These are phyloP conservation scores for Tonatia bakeri DNA, from an alignment of 2,113 vertebrate genomes.

Conservation along the genomic window DNA sequence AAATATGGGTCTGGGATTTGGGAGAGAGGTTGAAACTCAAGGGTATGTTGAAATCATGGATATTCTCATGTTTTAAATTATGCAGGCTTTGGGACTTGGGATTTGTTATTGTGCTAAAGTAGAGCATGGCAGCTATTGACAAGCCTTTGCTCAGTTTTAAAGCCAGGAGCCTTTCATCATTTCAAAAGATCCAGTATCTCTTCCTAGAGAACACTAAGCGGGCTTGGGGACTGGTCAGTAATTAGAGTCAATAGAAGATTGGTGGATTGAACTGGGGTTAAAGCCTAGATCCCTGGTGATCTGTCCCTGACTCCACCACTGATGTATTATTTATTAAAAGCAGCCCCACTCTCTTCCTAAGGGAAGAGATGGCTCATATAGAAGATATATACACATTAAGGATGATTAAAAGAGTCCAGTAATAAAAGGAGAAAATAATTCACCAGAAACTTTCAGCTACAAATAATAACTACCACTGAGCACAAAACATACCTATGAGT, in stretches of 20 bases:
- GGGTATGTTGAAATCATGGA: not conserved
- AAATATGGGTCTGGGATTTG: not conserved
- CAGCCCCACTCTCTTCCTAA: not conserved
- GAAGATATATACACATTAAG: not conserved
- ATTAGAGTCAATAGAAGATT: not conserved
- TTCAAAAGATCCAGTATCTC: not conserved
- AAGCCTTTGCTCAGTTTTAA: not conserved
- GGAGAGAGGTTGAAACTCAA: not conserved
- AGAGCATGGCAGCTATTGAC: not conserved
- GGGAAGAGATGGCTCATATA: not conserved
- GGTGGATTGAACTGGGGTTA: not conserved
- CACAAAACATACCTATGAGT: not conserved
- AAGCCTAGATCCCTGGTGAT: not conserved
- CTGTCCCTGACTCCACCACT: not conserved
- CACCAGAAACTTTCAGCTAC: not conserved
- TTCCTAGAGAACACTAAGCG: not conserved
- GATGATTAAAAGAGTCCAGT: not conserved
- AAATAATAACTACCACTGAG: not conserved
- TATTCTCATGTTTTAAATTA: not conserved
- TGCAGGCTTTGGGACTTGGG: not conserved
- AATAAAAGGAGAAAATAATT: not conserved
- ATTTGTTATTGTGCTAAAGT: conserved; percentile 18
- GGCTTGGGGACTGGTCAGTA: not conserved
- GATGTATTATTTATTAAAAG: not conserved
- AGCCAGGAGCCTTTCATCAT: not conserved